Percentiles rank a stretch among this genome's conserved stretches.
Conservation (phyloP, 2,797 vertebrate species). For the Danio tinwini region DNA sequence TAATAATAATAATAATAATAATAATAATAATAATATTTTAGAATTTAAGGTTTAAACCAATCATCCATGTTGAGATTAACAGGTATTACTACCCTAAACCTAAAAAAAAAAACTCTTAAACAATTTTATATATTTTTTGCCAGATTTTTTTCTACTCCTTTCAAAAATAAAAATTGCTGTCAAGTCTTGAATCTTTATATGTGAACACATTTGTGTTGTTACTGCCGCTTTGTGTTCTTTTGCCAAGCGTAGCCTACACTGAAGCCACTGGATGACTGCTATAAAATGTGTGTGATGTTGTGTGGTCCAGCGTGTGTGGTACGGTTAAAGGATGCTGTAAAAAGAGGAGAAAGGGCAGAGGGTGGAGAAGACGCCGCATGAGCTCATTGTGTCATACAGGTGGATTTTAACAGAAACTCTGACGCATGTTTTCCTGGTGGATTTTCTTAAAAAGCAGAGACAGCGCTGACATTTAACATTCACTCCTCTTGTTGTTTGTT, state of each 20-base stretch:
- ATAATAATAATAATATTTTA: too few species aligned
- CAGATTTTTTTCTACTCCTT: too few species aligned
- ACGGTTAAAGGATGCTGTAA: constrained; percentile 48
- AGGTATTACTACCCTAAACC: too few species aligned
- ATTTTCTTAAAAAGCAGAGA: constrained; percentile 1
- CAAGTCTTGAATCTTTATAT: background rate
- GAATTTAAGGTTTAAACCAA: too few species aligned
- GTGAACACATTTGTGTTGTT: constrained; percentile 8
- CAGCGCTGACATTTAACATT: background rate
- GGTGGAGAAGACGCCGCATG: background rate
- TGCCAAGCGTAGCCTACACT: constrained; percentile 49
- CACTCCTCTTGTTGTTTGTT: background rate
- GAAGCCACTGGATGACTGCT: constrained; percentile 26
- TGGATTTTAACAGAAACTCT: constrained; percentile 44
- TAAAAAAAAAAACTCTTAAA: too few species aligned
- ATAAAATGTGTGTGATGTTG: constrained; percentile 43
- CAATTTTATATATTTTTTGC: too few species aligned
- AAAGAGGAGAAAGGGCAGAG: constrained; percentile 24
- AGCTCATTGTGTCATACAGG: constrained; percentile 50
- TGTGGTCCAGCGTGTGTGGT: constrained; percentile 52
- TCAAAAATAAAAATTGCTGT: too few species aligned
- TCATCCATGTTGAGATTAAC: too few species aligned
- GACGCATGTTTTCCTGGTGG: constrained; percentile 28
- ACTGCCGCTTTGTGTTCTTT: constrained; percentile 42
- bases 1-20: too few species aligned